These are phyloP conservation scores for Planiliza haematocheilus DNA, from an alignment of 2,113 vertebrate species.

Conservation along the genomic window DNA sequence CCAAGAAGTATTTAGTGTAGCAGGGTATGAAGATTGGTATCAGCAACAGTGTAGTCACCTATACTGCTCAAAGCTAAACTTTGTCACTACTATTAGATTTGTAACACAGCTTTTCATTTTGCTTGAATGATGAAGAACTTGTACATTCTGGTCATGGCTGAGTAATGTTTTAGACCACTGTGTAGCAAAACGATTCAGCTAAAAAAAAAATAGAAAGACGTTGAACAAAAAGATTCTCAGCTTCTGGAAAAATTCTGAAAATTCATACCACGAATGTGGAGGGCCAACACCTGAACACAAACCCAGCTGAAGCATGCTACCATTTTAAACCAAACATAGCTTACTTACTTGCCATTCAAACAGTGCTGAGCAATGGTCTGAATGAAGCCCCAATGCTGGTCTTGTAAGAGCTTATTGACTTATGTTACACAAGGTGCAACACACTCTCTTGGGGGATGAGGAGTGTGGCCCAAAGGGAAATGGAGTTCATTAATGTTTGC, in stretches of 20 bases:
- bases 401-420: constrained; percentile 45
- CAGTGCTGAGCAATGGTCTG: neutral
- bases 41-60: neutral
- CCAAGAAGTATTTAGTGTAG: neutral
- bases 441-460: constrained; percentile 22
- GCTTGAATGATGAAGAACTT: too few relatives aligned
- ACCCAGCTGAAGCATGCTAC: neutral
- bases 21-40: neutral
- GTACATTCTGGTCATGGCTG: neutral
- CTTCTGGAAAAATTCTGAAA: too few relatives aligned
- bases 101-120: too few relatives aligned
- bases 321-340: neutral
- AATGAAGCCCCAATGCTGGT: neutral
- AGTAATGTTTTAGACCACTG: neutral
- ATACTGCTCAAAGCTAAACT: neutral
- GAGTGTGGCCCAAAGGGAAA: constrained; percentile 29
- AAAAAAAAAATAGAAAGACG: too few relatives aligned
- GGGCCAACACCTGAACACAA: too few relatives aligned
- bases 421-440: constrained; percentile 11
- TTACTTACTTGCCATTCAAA: neutral
- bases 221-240: too few relatives aligned
- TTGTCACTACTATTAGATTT: neutral
- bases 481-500: constrained; percentile 42
- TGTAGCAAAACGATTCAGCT: too few relatives aligned
- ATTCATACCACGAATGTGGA: too few relatives aligned